Evolutionary conservation across 2,797 vertebrate genomes (phyloP).

Genomic region (Macropus fuliginosus): DNA sequence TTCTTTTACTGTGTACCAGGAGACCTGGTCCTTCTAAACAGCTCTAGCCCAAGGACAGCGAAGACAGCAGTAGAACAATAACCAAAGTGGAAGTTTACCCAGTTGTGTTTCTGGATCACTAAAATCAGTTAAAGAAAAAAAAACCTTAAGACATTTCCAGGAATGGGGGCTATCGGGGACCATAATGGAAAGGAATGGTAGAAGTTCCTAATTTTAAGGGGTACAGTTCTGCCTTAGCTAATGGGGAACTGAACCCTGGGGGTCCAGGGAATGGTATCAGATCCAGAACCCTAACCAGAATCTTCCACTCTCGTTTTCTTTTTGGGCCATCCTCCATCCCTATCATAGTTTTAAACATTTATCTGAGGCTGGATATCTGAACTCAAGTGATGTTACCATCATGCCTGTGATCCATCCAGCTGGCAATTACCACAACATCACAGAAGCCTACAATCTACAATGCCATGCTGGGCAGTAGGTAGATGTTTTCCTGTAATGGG

Average conservation of each 20-base stretch:
- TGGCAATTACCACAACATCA: slow-evolving; percentile 34
- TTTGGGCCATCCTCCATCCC: neutral
- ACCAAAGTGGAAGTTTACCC: neutral
- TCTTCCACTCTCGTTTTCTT: neutral
- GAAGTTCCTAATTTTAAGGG: neutral
- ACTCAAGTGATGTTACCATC: slow-evolving; percentile 2
- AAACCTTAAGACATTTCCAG: neutral
- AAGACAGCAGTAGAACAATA: neutral
- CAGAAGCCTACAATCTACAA: neutral
- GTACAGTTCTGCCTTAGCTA: neutral
- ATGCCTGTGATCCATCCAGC: neutral
- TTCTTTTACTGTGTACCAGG: no score
- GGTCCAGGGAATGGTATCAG: neutral
- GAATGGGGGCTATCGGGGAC: neutral
- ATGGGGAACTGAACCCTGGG: neutral
- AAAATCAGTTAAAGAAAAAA: neutral
- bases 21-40: no score
- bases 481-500: slow-evolving; percentile 37
- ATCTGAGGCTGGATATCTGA: slow-evolving; percentile 13
- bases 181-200: neutral
- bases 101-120: neutral
- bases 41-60: no score
- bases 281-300: neutral
- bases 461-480: neutral
- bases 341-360: neutral